A percentile compares a stretch with the other conserved stretches of the same genome.
Evolutionary conservation across 2,797 vertebrate species (phyloP).

Genomic region (Alauda arvensis): DNA sequence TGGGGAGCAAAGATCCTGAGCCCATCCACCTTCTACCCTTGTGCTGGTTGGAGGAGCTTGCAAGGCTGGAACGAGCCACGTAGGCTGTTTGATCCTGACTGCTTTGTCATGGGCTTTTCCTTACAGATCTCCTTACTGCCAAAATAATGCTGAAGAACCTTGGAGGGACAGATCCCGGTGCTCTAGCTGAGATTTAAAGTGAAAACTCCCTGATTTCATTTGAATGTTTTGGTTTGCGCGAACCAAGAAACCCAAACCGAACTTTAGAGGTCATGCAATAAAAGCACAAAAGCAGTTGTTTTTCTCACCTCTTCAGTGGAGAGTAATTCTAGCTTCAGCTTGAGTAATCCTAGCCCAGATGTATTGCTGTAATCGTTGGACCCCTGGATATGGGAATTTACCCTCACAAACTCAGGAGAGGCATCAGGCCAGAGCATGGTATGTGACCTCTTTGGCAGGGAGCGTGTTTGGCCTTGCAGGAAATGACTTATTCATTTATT

Average conservation of each 20-base stretch:
- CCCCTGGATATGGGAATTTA: constrained; percentile 60
- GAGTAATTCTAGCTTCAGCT: background rate
- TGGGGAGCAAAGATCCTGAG: background rate
- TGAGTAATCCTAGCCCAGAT: constrained; percentile 42
- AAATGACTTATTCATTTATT: constrained; percentile 46
- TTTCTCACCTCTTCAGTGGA: constrained; percentile 35
- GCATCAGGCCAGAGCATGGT: constrained; percentile 43
- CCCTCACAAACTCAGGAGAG: constrained; percentile 51
- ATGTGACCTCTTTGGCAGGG: constrained; percentile 61
- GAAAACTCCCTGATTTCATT: background rate
- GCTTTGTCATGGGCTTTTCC: background rate
- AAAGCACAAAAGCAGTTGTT: constrained; percentile 39
- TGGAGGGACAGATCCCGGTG: background rate
- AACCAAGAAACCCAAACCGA: constrained; percentile 29
- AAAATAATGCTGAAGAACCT: background rate
- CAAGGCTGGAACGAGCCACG: background rate
- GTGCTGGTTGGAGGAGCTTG: background rate
- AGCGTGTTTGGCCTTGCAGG: constrained; percentile 53
- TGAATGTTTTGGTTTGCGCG: background rate
- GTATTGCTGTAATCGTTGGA: constrained; percentile 10
- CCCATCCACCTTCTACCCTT: rapidly evolving
- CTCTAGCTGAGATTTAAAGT: background rate
- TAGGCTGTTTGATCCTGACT: background rate
- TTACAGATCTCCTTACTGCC: background rate
- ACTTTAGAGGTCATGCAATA: constrained; percentile 18